Percentiles rank a stretch among this genome's conserved stretches.
phyloP scores from a whole-genome alignment of 2,113 vertebrate species.

The Amphiprion ocellaris region DNA sequence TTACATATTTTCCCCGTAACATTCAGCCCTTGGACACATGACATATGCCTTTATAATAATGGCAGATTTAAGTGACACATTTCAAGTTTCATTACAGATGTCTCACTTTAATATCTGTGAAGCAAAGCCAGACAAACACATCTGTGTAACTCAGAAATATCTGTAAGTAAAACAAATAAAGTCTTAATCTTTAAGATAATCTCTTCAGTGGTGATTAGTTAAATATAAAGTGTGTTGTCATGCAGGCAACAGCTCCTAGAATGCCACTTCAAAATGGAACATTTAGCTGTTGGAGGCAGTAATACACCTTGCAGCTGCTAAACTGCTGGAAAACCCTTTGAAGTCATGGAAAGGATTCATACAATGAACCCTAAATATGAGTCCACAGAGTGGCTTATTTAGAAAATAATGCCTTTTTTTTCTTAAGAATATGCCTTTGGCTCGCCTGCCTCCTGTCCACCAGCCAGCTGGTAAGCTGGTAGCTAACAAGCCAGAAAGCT shows the following conservation, averaged over 20 bases:
- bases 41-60: too few species aligned
- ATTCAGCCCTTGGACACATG: too few species aligned
- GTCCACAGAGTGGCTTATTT: not conserved
- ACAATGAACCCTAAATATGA: not conserved
- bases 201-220: not conserved
- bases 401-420: not conserved
- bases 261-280: not conserved
- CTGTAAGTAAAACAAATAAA: not conserved
- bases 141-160: not conserved
- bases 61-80: too few species aligned
- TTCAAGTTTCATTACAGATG: too few species aligned
- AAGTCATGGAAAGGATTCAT: not conserved
- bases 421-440: not conserved
- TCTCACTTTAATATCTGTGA: too few species aligned
- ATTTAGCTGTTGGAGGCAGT: not conserved
- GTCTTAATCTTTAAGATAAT: slow-evolving; percentile 15
- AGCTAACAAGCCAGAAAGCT: slow-evolving; percentile 1
- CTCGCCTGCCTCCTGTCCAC: slow-evolving; percentile 1
- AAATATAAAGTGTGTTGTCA: not conserved
- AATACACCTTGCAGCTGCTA: not conserved
- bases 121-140: too few species aligned
- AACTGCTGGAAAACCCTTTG: slow-evolving; percentile 20
- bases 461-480: not conserved
- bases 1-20: too few species aligned
- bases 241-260: not conserved